Evolutionary conservation across 2,888 invertebrate genomes (phyloP).

Genomic region (Baronia brevicornis): DNA sequence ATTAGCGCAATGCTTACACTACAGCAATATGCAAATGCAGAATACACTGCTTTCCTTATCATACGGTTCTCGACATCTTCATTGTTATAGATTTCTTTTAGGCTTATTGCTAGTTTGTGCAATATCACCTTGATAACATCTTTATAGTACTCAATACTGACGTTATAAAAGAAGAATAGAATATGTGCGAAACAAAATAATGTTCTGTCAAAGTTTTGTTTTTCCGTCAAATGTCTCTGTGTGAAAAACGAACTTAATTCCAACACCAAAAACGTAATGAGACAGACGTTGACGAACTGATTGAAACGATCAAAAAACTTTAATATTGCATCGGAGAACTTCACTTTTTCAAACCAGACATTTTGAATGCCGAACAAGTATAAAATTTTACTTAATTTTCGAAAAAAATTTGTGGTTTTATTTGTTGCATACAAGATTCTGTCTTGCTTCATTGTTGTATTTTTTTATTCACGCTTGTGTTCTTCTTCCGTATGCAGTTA

Average conservation of each 20-base stretch:
- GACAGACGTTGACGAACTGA: constrained; percentile 18
- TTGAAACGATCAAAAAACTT: constrained; percentile 13
- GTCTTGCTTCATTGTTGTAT: no score
- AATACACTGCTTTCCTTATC: constrained; percentile 30
- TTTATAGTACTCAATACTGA: constrained; percentile 22
- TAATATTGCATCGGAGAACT: constrained; percentile 21
- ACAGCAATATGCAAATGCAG: constrained; percentile 22
- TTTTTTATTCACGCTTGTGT: no score
- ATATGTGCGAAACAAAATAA: constrained; percentile 33
- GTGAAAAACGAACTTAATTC: constrained; percentile 31
- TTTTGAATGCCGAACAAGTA: constrained; percentile 26
- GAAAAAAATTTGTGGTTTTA: constrained; percentile 14
- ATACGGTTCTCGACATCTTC: constrained; percentile 33
- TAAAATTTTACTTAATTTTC: constrained; percentile 12
- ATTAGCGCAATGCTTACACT: constrained; percentile 17
- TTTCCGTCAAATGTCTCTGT: constrained; percentile 21
- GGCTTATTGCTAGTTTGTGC: constrained; percentile 22
- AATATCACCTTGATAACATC: constrained; percentile 26
- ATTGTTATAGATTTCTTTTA: constrained; percentile 37
- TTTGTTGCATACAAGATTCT: constrained; percentile 2
- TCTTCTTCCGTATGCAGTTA: no score
- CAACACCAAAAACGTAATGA: constrained; percentile 24
- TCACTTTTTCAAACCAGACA: constrained; percentile 31
- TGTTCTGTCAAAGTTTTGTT: constrained; percentile 28
- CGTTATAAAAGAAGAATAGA: constrained; percentile 22